Percentiles rank a stretch among this genome's conserved stretches.
Conservation (phyloP, 2,888 invertebrate genomes). For the Adela reaumurella region DNA sequence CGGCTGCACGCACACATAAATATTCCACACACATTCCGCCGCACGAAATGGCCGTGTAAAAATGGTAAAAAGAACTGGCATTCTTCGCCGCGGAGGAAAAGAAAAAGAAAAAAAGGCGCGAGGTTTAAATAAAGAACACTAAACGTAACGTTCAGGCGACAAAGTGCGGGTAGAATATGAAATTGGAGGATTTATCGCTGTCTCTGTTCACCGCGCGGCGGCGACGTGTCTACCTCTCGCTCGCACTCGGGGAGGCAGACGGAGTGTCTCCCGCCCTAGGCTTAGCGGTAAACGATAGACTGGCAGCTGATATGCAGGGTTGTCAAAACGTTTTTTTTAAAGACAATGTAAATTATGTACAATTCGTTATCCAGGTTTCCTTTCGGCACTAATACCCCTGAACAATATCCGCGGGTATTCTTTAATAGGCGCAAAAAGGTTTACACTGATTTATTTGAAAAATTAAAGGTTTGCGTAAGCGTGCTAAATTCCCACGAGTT, state of each 20-base stretch:
- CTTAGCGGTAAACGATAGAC: constrained; percentile 55
- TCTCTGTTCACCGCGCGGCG: constrained; percentile 27
- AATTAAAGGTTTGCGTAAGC: no score
- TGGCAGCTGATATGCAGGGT: constrained; percentile 33
- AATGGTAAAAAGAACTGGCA: constrained; percentile 34
- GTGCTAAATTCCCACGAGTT: no score
- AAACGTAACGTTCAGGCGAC: constrained; percentile 58
- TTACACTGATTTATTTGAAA: no score
- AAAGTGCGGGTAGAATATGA: constrained; percentile 57
- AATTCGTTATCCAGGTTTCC: no score
- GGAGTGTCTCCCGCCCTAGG: constrained; percentile 42
- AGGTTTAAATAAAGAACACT: constrained; percentile 56
- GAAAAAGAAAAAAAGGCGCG: constrained; percentile 42
- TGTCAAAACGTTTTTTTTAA: no score
- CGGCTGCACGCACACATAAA: constrained; percentile 50
- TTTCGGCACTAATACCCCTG: no score
- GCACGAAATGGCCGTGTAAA: constrained; percentile 29
- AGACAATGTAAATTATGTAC: no score
- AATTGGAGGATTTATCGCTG: constrained; percentile 39
- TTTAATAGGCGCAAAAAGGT: no score
- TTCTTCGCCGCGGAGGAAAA: constrained; percentile 36
- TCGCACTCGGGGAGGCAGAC: constrained; percentile 27
- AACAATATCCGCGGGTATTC: no score
- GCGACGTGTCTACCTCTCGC: constrained; percentile 25
- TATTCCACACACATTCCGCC: constrained; percentile 42